Base-by-base conservation (phyloP, 2,888 invertebrate genomes). In the Cephus rjabovi region DNA sequence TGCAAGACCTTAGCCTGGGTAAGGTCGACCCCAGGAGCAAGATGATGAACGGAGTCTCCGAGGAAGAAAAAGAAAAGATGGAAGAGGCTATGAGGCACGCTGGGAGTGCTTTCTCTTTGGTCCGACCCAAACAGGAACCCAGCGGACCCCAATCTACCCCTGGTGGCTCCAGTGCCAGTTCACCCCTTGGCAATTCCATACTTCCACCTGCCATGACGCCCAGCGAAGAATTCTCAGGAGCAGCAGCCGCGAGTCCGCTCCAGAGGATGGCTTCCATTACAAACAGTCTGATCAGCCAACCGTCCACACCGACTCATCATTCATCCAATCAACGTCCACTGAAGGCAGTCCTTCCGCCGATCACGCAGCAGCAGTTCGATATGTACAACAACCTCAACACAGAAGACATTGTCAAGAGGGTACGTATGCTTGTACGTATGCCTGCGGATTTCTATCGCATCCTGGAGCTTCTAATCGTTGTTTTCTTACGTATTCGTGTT, bases 241-340 rank as follows among this genome's bases (percentile, higher is more conserved):
- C 95, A 4, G 95, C 97, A 0, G 97, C 97, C 12, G 97, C 98
- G 34, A 98, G 98, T 89, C 99, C 99, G 0, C 93, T 99, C 76
- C 99, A 99, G 92, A 94, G 98, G 89, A 99, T 99, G 98, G 98
- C 98, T 81, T 98, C 98, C 84, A 99, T 99, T 87, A 99, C 99
- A 74, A 99, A 99, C 92, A 98, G 98, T 82, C 94, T 99, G 85
- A 98, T 98, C 90, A 97, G 97, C 83, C 97, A 97, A 93, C 96
- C 96, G 79, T 95, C 96, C 80, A 95, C 96, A 80, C 97, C 97
- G 83, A 95, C 97, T 12, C 97, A 97, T 90, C 97, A 97, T 89
- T 93, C 95, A 76, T 94, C 96, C 30, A 95, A 95, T 73, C 97
- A 97, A 90, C 94, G 98, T 85, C 98, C 98, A 30, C 95, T 98